These are phyloP conservation scores for Poeciliopsis turneri DNA, from an alignment of 2,797 vertebrate genomes.

Conservation along the genomic window DNA sequence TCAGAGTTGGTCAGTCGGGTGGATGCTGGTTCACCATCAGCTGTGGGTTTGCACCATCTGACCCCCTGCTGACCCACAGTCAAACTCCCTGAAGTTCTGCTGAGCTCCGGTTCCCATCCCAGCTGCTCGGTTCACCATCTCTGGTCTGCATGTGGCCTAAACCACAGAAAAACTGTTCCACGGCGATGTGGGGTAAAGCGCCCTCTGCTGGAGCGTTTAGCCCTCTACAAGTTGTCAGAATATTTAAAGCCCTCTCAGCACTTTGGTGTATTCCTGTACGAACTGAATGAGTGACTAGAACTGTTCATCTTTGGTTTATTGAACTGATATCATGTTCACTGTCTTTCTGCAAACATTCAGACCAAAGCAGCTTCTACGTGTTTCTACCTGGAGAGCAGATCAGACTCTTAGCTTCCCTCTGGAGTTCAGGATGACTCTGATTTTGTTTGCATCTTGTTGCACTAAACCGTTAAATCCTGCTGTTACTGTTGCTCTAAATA, in stretches of 20 bases:
- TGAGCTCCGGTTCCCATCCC: neutral
- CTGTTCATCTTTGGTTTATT: neutral
- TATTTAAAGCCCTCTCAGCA: constrained; percentile 23
- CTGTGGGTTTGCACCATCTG: too few species aligned
- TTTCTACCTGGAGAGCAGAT: neutral
- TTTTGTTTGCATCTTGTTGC: constrained; percentile 40
- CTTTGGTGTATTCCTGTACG: constrained; percentile 18
- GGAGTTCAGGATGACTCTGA: constrained; percentile 4
- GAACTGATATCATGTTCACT: neutral
- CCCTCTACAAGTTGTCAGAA: neutral
- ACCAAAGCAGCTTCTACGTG: constrained; percentile 1
- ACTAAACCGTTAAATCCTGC: constrained; percentile 14
- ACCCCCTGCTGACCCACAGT: neutral
- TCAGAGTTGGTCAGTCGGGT: too few species aligned
- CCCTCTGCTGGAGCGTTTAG: neutral
- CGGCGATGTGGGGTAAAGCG: neutral
- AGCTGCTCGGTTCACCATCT: neutral
- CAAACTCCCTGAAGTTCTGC: neutral
- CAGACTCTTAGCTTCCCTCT: neutral
- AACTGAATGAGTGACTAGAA: neutral
- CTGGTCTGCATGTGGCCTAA: neutral
- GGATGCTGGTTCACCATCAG: neutral
- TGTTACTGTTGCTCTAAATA: neutral
- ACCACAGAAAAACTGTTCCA: neutral
- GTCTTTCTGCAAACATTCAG: neutral